Evolutionary conservation across 1,140 invertebrate genomes (phyloP).

Genomic region (Zaprionus africanus): DNA sequence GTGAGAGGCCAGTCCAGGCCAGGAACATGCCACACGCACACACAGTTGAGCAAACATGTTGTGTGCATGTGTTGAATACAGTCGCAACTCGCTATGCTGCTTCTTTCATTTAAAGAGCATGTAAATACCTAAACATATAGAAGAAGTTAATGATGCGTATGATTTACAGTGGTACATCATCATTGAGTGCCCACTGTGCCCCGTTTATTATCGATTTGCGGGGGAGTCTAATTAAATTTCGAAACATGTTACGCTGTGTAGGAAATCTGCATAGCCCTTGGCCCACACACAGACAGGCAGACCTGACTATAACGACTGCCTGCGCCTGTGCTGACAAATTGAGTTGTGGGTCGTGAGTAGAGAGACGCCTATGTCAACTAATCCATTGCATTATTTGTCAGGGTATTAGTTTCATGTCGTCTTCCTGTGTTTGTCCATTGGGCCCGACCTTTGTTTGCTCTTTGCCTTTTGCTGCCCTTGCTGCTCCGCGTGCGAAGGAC

Average conservation of each 20-base stretch:
- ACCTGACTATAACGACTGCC: neutral
- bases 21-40: slow-evolving; percentile 26
- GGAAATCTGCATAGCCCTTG: neutral
- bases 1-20: slow-evolving; percentile 49
- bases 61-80: slow-evolving; percentile 27
- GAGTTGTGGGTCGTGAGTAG: neutral
- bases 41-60: slow-evolving; percentile 21
- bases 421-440: slow-evolving; percentile 14
- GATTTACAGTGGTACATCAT: neutral
- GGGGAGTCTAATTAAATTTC: neutral
- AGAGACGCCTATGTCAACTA: neutral
- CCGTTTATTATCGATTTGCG: neutral
- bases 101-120: neutral
- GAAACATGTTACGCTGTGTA: neutral
- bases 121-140: neutral
- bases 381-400: slow-evolving; percentile 8
- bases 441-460: slow-evolving; percentile 17
- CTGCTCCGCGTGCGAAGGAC: slow-evolving; percentile 32
- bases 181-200: neutral
- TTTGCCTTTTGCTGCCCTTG: slow-evolving; percentile 1
- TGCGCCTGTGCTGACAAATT: neutral
- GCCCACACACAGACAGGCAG: neutral
- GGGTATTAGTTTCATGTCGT: neutral
- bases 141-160: neutral
- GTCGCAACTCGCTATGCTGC: slow-evolving; percentile 7